phyloP scores from a whole-genome alignment of 64 coral and sea anemone species.

The Pocillopora damicornis region DNA sequence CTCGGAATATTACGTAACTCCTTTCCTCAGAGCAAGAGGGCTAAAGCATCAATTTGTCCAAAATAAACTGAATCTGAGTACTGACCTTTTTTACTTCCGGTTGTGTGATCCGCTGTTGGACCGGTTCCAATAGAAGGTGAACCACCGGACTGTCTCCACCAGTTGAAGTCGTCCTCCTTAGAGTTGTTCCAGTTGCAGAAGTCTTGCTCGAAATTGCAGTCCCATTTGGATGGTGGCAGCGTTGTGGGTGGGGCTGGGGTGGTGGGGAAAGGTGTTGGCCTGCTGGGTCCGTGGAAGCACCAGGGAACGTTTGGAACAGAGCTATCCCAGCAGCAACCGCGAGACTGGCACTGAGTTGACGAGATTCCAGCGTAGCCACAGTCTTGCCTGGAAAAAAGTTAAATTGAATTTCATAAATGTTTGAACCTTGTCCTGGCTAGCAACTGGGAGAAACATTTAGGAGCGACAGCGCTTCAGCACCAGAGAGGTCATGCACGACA shows the following conservation, averaged over 20 bases:
- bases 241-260: slow-evolving; percentile 71
- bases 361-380: slow-evolving; percentile 71
- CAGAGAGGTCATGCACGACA: too few species aligned
- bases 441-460: too few species aligned
- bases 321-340: slow-evolving; percentile 83
- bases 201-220: slow-evolving; percentile 73
- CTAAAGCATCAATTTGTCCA: neutral
- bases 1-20: too few species aligned
- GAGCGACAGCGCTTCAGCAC: too few species aligned
- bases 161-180: slow-evolving; percentile 79
- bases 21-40: neutral
- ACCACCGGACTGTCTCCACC: slow-evolving; percentile 47
- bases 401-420: neutral
- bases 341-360: slow-evolving; percentile 51
- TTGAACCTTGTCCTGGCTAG: too few species aligned
- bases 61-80: neutral
- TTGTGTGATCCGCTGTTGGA: slow-evolving; percentile 79
- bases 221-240: slow-evolving; percentile 73
- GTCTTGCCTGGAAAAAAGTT: slow-evolving; percentile 36
- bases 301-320: slow-evolving; percentile 87
- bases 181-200: slow-evolving; percentile 92
- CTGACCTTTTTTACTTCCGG: slow-evolving; percentile 66
- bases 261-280: slow-evolving; percentile 83
- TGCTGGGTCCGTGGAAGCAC: slow-evolving; percentile 79
- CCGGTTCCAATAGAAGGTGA: slow-evolving; percentile 59